Evolutionary conservation across 2,888 invertebrate species (phyloP).

Genomic region (Drosophila anceps): DNA sequence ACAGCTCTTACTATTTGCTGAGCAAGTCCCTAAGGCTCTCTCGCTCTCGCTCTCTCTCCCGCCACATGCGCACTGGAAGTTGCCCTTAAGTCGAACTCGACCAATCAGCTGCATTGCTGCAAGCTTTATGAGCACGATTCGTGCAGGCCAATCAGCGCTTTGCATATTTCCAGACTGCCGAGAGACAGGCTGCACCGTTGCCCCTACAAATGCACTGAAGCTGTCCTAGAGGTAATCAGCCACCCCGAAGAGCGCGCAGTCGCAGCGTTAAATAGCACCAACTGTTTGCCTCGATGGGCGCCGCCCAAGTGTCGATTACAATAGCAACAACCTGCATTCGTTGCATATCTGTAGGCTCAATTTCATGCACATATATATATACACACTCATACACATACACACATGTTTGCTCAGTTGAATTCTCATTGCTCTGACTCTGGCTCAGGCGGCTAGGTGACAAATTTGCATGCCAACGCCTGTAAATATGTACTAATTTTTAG

Average conservation of each 20-base stretch:
- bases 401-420: constrained; percentile 69
- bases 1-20: constrained; percentile 77
- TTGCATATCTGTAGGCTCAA: constrained; percentile 80
- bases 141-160: constrained; percentile 60
- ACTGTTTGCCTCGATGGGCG: constrained; percentile 77
- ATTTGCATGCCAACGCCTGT: constrained; percentile 79
- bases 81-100: constrained; percentile 68
- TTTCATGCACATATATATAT: constrained; percentile 51
- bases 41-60: constrained; percentile 51
- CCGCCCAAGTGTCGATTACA: constrained; percentile 83
- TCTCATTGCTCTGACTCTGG: constrained; percentile 46
- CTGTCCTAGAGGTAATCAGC: constrained; percentile 11
- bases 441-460: constrained; percentile 74
- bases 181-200: constrained; percentile 37
- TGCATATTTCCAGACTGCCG: constrained; percentile 69
- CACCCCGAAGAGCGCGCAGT: constrained; percentile 57
- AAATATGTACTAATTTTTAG: constrained; percentile 75
- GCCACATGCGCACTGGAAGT: constrained; percentile 72
- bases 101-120: constrained; percentile 75
- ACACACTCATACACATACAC: constrained; percentile 18
- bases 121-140: constrained; percentile 70
- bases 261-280: constrained; percentile 53
- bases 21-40: constrained; percentile 57
- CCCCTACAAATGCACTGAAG: constrained; percentile 58
- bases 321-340: constrained; percentile 60